Evolutionary conservation across 2,797 vertebrate genomes (phyloP), one percentile per base, ranked within the genome.

Genomic region (Triplophysa yarkandensis): DNA sequence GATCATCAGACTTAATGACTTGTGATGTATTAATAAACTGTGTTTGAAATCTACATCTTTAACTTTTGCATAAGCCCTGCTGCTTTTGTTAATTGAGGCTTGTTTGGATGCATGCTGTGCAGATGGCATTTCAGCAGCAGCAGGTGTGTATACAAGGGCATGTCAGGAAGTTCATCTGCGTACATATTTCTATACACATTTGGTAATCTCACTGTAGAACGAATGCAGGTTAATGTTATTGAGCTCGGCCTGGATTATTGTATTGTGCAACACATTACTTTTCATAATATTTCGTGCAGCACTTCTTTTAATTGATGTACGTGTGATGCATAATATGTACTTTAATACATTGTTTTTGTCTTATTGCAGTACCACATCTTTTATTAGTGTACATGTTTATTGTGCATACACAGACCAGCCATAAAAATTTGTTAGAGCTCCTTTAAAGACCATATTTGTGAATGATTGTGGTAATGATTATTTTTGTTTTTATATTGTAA

Each of bases 41-140:
- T 55, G 6, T 52, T 68, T 61, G 55, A 75, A 68, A 68, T 41
- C 0, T 11, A 55, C 11, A 63, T 19, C 6, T 19, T 39, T 68
- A 48, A 17, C 57, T 68, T 28, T 23, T 58, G 41, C 5, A 13
- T 46, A 19, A 74, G 36, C 71, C 63, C 19, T 61, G 72, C 43
- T 21, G 55, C 17, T 61, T 28, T 36, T 58, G 41, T 30, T 61
- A 50, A 68, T 75, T 39, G 54, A 68, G 21, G 4, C 62, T 60
- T 9, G 43, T 11, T 44, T 65, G 27, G 71, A 32, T 21, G 50
- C 64, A 61, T 61, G 64, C 73, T 75, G 64, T 17, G 64, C 39
- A 21, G 61, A 48, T 61, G 72, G 2, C 11, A 36, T 68, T 50
- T 58, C 17, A 16, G 16, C 41, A 19, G 34, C 52, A 75, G 64